Conservation (phyloP, 2,113 vertebrate genomes). For the Bubalus kerabau region DNA sequence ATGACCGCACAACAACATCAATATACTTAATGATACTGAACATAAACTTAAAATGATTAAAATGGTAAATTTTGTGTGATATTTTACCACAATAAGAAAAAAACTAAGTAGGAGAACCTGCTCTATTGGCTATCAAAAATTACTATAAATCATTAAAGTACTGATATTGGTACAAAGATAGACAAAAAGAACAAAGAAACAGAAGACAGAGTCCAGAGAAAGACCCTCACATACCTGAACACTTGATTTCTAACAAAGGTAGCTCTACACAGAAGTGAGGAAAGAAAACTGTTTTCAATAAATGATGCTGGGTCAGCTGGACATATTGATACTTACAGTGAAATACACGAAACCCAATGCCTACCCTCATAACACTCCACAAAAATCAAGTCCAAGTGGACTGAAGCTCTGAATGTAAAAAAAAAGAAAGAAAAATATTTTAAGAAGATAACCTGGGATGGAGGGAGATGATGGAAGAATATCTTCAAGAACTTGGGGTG, state of each 20-base stretch:
- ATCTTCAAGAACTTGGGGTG: not conserved
- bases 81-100: not conserved
- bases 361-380: not conserved
- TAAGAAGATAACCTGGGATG: not conserved
- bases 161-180: not conserved
- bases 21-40: not conserved
- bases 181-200: not conserved
- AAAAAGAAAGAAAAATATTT: not conserved
- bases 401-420: not conserved
- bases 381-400: not conserved
- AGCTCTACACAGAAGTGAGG: not conserved
- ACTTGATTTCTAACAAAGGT: not conserved
- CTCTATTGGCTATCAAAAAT: not conserved
- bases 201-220: not conserved
- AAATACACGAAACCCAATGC: not conserved
- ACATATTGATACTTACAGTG: not conserved
- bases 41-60: not conserved
- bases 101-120: not conserved
- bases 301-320: not conserved
- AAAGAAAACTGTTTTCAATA: not conserved
- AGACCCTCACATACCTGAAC: not conserved
- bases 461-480: not conserved
- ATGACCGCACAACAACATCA: not conserved
- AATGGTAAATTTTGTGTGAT: not conserved
- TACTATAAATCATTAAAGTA: not conserved